A percentile compares a stretch with the other conserved stretches of the same genome.
phyloP scores from a whole-genome alignment of 2,888 invertebrate species.

The Tetranychus piercei region DNA sequence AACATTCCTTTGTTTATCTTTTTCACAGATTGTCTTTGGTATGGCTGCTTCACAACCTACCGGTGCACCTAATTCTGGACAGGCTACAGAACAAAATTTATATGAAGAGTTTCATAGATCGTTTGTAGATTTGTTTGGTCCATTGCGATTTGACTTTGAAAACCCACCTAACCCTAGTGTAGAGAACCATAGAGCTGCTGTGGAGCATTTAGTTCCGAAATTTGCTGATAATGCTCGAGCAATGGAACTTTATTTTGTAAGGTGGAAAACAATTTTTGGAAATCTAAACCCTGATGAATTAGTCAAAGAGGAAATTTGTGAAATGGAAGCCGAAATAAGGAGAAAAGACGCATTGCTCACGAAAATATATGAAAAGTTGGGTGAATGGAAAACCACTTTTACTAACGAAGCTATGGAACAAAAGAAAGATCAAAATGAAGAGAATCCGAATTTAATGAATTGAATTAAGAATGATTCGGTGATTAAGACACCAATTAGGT shows the following conservation, averaged over 20 bases:
- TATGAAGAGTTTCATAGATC: neutral
- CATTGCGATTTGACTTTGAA: neutral
- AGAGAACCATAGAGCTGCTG: neutral
- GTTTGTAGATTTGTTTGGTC: slow-evolving; percentile 3
- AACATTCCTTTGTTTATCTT: no score
- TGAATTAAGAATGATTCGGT: neutral
- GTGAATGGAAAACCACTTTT: neutral
- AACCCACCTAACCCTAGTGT: neutral
- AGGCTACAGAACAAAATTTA: neutral
- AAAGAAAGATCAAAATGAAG: neutral
- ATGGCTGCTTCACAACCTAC: neutral
- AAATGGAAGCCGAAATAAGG: slow-evolving; percentile 4
- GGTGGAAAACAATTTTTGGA: neutral
- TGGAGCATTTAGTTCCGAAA: neutral
- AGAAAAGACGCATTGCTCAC: neutral
- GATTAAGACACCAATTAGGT: no score
- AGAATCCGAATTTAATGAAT: neutral
- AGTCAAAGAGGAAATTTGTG: neutral
- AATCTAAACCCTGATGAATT: neutral
- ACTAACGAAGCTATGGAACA: neutral
- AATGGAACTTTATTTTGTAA: neutral
- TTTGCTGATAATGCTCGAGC: slow-evolving; percentile 6
- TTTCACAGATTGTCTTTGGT: no score
- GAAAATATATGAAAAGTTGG: neutral
- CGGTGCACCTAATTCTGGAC: neutral